Evolutionary conservation across 2,888 invertebrate species (phyloP), one percentile per base, ranked within the genome.

Genomic region (Venusia cambrica): DNA sequence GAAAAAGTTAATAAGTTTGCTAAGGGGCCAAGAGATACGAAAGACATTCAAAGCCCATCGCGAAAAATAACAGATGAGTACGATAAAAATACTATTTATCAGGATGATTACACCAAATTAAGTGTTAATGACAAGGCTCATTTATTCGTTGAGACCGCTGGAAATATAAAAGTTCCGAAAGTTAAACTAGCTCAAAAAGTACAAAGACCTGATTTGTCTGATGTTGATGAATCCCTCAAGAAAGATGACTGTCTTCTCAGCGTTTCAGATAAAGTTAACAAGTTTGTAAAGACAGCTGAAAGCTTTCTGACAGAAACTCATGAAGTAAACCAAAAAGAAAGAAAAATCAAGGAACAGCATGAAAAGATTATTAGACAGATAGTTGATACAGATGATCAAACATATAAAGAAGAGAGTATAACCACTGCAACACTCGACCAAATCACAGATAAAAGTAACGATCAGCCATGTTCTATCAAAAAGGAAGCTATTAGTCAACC

Each of bases 1-100:
- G 90, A 92, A 59, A 93, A 93, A 66, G 92, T 93, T 0, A 88
- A 87, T 14, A 92, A 91, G 53, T 92, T 92, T 61, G 90, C 90
- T n/a, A 90, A 77, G 51, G 76, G 73, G 1, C 64, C 73, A 5
- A 56, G 45, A 14, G 57, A 81, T 41, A 73, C 68, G 13, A 88
- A 81, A 57, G 77, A 78, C 28, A 69, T 47, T 6, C 71, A 51
- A 30, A 83, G 74, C 31, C 77, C 79, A n/a, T 63, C 73, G 0
- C 72, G 81, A 4, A 85, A 81, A 24, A 76, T 81, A 45, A 34
- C 76, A 46, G 67, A 85, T 45, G 80, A 77, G 49, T 87, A 89
- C 52, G 90, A 91, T 43, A 89, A 83, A 38, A 63, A 79, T 24
- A 91, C 90, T 7, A 65, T 88, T 20, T 85, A 84, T 47, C 77